phyloP scores from a whole-genome alignment of 2,888 invertebrate species.

The Heliconius sara region DNA sequence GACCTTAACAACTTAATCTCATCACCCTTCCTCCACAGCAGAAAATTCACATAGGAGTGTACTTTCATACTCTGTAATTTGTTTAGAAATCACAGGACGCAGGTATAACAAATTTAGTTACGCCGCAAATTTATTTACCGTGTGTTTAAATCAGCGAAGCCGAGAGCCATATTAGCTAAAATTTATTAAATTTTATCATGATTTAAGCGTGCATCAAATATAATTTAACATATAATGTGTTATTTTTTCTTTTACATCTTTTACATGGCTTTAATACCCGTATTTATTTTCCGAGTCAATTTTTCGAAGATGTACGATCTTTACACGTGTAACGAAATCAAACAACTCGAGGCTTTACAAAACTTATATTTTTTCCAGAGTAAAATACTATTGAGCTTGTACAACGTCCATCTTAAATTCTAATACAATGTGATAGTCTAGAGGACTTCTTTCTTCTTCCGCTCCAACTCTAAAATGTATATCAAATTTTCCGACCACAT shows the following conservation, averaged over 20 bases:
- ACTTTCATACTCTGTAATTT: not conserved
- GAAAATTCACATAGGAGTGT: not conserved
- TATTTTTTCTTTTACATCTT: not conserved
- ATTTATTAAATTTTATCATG: not conserved
- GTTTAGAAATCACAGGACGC: slow-evolving; percentile 6
- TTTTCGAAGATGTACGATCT: too few species aligned
- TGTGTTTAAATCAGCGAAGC: slow-evolving; percentile 2
- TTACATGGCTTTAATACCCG: not conserved
- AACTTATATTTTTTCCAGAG: too few species aligned
- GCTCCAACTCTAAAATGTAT: too few species aligned
- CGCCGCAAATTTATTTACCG: slow-evolving; percentile 5
- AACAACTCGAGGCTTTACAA: too few species aligned
- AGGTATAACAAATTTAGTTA: slow-evolving; percentile 6
- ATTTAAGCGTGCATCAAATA: not conserved
- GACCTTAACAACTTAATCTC: not conserved
- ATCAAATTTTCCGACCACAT: too few species aligned
- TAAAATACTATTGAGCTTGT: too few species aligned
- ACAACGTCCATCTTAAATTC: too few species aligned
- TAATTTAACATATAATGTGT: not conserved
- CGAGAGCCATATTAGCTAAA: not conserved
- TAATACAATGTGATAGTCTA: too few species aligned
- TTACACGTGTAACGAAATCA: too few species aligned
- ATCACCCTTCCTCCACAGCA: not conserved
- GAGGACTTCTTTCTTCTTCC: too few species aligned
- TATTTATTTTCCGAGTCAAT: too few species aligned